Conservation (phyloP, 2,113 vertebrate species). For the Mastomys natalensis region DNA sequence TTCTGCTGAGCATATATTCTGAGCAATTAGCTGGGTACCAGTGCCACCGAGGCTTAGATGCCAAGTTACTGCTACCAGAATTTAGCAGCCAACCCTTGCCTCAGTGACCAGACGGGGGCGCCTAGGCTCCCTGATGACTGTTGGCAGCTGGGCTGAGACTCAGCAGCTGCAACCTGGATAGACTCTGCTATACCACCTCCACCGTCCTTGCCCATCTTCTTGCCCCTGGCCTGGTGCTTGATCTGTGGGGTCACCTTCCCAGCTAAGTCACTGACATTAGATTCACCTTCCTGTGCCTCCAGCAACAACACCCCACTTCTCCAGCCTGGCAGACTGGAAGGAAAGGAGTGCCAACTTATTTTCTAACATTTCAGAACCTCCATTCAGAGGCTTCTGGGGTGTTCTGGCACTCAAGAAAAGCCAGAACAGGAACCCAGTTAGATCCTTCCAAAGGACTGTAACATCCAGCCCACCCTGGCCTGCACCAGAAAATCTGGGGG, state of each 20-base stretch:
- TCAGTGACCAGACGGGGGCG: constrained; percentile 71
- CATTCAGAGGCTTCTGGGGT: constrained; percentile 49
- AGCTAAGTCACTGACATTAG: neutral
- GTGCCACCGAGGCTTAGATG: constrained; percentile 44
- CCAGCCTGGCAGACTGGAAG: constrained; percentile 3
- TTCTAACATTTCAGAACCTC: constrained; percentile 60
- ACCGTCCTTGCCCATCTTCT: constrained; percentile 38
- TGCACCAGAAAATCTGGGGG: neutral
- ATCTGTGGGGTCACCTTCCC: neutral
- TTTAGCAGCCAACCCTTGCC: constrained; percentile 58
- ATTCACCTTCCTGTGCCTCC: constrained; percentile 25
- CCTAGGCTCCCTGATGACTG: constrained; percentile 57
- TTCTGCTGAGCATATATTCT: constrained; percentile 54
- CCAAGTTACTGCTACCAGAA: constrained; percentile 56
- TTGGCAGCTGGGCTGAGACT: constrained; percentile 53
- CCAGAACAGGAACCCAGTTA: neutral
- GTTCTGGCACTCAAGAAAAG: constrained; percentile 25
- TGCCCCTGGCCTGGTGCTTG: constrained; percentile 56
- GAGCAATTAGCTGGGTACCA: constrained; percentile 63
- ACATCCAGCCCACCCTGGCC: constrained; percentile 11
- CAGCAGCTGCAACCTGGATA: constrained; percentile 1
- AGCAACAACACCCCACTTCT: neutral
- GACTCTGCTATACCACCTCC: neutral
- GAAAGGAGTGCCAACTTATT: constrained; percentile 54
- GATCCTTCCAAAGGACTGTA: neutral